phyloP scores from a whole-genome alignment of 2,888 invertebrate species.

The Nephrocerus scutellatus region DNA sequence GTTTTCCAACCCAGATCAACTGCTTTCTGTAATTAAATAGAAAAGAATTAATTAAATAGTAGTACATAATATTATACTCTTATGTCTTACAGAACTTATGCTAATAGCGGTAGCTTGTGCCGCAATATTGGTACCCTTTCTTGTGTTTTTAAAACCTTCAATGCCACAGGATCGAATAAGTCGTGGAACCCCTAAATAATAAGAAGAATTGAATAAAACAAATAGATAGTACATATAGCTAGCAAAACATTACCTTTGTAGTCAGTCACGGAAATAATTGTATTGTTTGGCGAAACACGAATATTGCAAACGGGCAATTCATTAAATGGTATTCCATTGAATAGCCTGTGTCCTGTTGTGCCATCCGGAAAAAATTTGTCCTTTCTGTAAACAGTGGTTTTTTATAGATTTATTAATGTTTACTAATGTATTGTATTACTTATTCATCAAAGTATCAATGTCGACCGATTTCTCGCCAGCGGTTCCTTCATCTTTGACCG shows the following conservation, averaged over 20 bases:
- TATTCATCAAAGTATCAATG: slow-evolving; percentile 58
- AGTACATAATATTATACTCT: slow-evolving; percentile 8
- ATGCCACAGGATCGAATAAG: slow-evolving; percentile 71
- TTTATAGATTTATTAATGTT: neutral
- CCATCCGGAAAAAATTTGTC: slow-evolving; percentile 66
- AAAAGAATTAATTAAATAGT: slow-evolving; percentile 15
- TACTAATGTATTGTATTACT: slow-evolving; percentile 48
- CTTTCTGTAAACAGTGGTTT: slow-evolving; percentile 49
- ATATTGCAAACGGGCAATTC: slow-evolving; percentile 79
- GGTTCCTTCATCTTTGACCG: slow-evolving; percentile 65
- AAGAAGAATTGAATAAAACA: too few species aligned
- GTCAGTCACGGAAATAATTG: slow-evolving; percentile 71
- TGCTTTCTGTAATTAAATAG: slow-evolving; percentile 55
- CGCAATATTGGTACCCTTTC: slow-evolving; percentile 94
- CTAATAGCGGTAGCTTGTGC: slow-evolving; percentile 89
- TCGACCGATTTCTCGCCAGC: slow-evolving; percentile 66
- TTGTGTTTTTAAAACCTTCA: slow-evolving; percentile 91
- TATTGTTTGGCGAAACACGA: slow-evolving; percentile 79
- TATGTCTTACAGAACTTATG: slow-evolving; percentile 60
- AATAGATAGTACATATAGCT: neutral
- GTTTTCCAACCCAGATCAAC: slow-evolving; percentile 66
- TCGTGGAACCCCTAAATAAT: slow-evolving; percentile 52
- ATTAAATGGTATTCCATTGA: slow-evolving; percentile 69
- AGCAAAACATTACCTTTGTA: slow-evolving; percentile 54
- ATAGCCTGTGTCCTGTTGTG: slow-evolving; percentile 62